Conservation (phyloP, 23 tunicate genomes). For the Trididemnum nubilum region DNA sequence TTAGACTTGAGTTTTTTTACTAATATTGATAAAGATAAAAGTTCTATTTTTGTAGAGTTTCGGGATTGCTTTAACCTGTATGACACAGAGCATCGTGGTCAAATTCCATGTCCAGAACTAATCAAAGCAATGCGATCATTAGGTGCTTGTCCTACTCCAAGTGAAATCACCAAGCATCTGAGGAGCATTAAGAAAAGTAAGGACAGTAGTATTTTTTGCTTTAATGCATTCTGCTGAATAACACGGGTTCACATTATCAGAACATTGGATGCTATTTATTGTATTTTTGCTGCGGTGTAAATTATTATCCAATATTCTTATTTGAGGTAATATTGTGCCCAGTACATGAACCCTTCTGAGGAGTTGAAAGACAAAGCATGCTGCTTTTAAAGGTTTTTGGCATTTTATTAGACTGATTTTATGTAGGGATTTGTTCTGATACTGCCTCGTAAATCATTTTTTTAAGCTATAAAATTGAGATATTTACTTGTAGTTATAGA, state of each 20-base stretch:
- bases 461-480: too few relatives aligned
- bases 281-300: background rate
- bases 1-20: background rate
- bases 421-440: too few relatives aligned
- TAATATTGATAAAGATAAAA: background rate
- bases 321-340: background rate
- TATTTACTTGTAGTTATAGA: too few relatives aligned
- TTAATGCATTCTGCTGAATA: too few relatives aligned
- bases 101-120: conserved; percentile 51
- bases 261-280: background rate
- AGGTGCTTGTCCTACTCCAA: conserved; percentile 78
- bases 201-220: background rate
- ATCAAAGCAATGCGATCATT: conserved; percentile 84
- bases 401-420: too few relatives aligned
- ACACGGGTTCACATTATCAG: background rate
- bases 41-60: conserved; percentile 39
- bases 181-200: conserved; percentile 47
- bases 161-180: conserved; percentile 59
- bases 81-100: conserved; percentile 71
- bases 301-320: background rate
- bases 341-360: background rate
- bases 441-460: too few relatives aligned
- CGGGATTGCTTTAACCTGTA: conserved; percentile 92
- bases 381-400: too few relatives aligned
- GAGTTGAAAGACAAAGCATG: too few relatives aligned